Evolutionary conservation across 2,113 vertebrate species (phyloP).

Genomic region (Spea bombifrons): DNA sequence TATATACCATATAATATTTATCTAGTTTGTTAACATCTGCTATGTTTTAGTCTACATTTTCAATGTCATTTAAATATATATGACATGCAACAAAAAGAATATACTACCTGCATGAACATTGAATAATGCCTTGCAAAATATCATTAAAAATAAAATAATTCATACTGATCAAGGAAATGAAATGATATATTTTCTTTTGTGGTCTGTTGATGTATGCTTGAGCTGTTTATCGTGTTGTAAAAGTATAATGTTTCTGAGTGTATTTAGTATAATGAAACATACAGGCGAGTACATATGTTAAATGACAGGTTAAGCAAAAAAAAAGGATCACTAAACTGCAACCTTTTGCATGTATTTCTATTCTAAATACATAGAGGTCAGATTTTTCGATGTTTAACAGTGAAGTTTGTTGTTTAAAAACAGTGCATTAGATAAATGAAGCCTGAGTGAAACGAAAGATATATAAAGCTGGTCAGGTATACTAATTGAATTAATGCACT

Average conservation of each 20-base stretch:
- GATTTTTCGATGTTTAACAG: slow-evolving; percentile 18
- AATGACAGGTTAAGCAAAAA: slow-evolving; percentile 13
- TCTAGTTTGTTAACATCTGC: too few species aligned
- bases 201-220: slow-evolving; percentile 1
- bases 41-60: too few species aligned
- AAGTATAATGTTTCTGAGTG: neutral
- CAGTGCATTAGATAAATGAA: slow-evolving; percentile 38
- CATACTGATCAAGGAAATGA: slow-evolving; percentile 22
- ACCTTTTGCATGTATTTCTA: slow-evolving; percentile 23
- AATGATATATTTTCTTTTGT: slow-evolving; percentile 10
- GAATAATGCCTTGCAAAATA: too few species aligned
- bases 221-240: slow-evolving; percentile 28
- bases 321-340: slow-evolving; percentile 9
- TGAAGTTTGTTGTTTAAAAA: slow-evolving; percentile 35
- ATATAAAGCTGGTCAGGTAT: slow-evolving; percentile 36
- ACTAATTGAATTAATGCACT: slow-evolving; percentile 38
- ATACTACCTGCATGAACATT: too few species aligned
- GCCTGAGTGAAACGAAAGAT: slow-evolving; percentile 35
- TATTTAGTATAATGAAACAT: neutral
- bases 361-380: slow-evolving; percentile 37
- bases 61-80: too few species aligned
- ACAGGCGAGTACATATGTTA: slow-evolving; percentile 42
- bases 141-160: neutral
- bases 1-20: too few species aligned
- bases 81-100: too few species aligned